These are phyloP conservation scores for Lathamus discolor DNA, from an alignment of 2,113 vertebrate genomes.

Conservation along the genomic window DNA sequence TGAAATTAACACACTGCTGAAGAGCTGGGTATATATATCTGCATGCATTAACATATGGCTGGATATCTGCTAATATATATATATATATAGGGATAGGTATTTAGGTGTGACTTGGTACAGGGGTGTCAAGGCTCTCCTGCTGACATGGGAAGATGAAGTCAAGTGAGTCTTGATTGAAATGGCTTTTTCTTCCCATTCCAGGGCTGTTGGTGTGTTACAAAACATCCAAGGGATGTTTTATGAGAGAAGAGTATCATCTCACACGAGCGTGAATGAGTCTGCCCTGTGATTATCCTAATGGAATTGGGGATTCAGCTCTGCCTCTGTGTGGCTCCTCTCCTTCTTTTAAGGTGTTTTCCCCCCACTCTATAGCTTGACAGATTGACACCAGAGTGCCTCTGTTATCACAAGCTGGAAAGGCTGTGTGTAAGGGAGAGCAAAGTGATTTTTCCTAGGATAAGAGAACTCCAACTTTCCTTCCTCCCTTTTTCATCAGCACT, in stretches of 20 bases:
- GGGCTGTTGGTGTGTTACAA: conserved; percentile 17
- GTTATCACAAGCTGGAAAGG: background rate
- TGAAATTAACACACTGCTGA: background rate
- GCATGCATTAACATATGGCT: background rate
- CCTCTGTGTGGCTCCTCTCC: conserved; percentile 28
- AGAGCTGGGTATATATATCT: rapidly evolving
- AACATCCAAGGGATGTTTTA: too few species aligned
- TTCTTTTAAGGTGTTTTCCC: conserved; percentile 35
- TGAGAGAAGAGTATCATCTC: conserved; percentile 67
- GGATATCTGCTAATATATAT: rapidly evolving
- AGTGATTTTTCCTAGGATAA: background rate
- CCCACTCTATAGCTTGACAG: conserved; percentile 26
- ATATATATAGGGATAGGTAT: rapidly evolving
- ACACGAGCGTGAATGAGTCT: conserved; percentile 22
- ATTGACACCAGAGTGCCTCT: conserved; percentile 31
- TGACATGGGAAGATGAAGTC: conserved; percentile 7
- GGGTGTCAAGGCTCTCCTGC: background rate
- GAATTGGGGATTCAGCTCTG: conserved; percentile 62
- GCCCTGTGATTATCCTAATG: conserved; percentile 60
- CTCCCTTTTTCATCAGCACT: background rate
- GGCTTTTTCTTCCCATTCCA: conserved; percentile 48
- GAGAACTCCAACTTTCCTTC: background rate
- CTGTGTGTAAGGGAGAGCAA: background rate
- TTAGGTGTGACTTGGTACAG: background rate
- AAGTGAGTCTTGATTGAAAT: conserved; percentile 51